Evolutionary conservation across 2,113 vertebrate genomes (phyloP).

Genomic region (Microcebus ravelobensis): DNA sequence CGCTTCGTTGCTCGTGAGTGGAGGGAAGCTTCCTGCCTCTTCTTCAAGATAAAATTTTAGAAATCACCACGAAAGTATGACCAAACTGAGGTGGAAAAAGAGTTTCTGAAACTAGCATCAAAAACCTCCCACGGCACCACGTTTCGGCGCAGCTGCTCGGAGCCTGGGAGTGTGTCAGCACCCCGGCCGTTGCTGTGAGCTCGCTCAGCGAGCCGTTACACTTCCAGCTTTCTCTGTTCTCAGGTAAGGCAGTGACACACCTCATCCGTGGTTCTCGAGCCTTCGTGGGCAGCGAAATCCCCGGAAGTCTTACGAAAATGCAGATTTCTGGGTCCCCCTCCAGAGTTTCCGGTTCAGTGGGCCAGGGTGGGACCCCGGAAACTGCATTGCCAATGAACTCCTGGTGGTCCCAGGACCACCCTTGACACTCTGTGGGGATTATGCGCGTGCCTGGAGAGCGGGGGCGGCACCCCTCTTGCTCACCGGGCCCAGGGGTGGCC

Average conservation of each 20-base stretch:
- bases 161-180: neutral
- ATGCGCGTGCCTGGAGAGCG: neutral
- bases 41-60: neutral
- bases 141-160: neutral
- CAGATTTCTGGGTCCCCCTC: neutral
- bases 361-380: neutral
- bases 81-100: neutral
- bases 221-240: neutral
- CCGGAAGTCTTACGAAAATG: neutral
- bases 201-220: neutral
- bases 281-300: neutral
- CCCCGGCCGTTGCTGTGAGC: neutral
- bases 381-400: neutral
- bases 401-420: neutral
- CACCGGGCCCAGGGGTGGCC: neutral
- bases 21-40: neutral
- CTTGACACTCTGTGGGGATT: neutral
- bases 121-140: neutral
- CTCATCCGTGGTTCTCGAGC: neutral
- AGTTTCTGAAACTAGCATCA: neutral
- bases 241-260: neutral
- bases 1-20: neutral
- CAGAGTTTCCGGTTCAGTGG: neutral
- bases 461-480: accelerated
- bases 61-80: neutral